Conservation (phyloP, 2,888 invertebrate genomes). For the Mayetiola destructor region DNA sequence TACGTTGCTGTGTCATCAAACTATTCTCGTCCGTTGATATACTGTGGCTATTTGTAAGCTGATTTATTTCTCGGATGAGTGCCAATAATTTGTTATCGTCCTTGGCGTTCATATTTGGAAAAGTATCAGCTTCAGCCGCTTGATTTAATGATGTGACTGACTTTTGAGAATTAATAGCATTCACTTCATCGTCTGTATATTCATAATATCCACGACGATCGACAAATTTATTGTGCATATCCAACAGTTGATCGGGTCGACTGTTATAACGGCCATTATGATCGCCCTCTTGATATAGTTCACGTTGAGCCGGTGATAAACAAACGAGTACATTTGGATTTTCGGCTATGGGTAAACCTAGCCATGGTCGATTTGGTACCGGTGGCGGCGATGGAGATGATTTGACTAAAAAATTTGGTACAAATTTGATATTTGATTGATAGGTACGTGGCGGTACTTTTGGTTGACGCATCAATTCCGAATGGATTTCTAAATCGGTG, state of each 20-base stretch:
- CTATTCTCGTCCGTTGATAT: neutral
- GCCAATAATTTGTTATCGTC: slow-evolving; percentile 45
- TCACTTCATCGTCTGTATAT: slow-evolving; percentile 27
- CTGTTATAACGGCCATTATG: slow-evolving; percentile 23
- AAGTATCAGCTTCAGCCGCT: slow-evolving; percentile 17
- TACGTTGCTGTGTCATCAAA: neutral
- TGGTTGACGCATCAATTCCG: slow-evolving; percentile 19
- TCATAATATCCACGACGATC: slow-evolving; percentile 47
- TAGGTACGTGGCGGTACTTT: slow-evolving; percentile 35
- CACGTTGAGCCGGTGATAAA: slow-evolving; percentile 57
- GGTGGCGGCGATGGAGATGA: slow-evolving; percentile 20
- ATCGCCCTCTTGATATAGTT: slow-evolving; percentile 40
- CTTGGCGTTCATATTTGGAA: slow-evolving; percentile 30
- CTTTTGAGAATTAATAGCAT: slow-evolving; percentile 23
- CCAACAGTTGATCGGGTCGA: slow-evolving; percentile 47
- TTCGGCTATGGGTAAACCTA: slow-evolving; percentile 44
- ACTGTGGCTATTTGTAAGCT: slow-evolving; percentile 21
- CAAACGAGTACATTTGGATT: slow-evolving; percentile 50
- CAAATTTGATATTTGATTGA: slow-evolving; percentile 22
- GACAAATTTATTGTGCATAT: slow-evolving; percentile 55
- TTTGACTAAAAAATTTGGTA: slow-evolving; percentile 13
- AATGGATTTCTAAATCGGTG: slow-evolving; percentile 31
- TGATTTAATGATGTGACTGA: slow-evolving; percentile 19
- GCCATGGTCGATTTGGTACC: slow-evolving; percentile 34
- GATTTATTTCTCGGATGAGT: slow-evolving; percentile 42